A percentile compares a stretch with the other conserved stretches of the same genome.
Conservation (phyloP, 2,797 vertebrate genomes). For the Falco naumanni region DNA sequence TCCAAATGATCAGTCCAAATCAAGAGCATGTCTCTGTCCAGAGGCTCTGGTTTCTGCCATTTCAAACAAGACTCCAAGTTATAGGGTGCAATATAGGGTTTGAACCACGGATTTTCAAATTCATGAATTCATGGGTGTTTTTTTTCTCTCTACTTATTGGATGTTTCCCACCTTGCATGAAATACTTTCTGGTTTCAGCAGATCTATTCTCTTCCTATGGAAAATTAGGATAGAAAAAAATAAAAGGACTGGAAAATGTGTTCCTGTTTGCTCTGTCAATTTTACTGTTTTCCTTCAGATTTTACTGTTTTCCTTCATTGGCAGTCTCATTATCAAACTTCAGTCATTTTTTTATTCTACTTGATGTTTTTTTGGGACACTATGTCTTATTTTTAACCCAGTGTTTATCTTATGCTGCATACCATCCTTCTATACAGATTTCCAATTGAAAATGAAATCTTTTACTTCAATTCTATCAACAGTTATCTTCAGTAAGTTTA, state of each 20-base stretch:
- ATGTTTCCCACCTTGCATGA: background rate
- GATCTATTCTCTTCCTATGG: background rate
- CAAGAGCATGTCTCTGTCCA: background rate
- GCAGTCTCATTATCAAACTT: background rate
- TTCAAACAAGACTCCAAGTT: background rate
- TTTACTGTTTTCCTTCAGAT: background rate
- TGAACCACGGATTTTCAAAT: background rate
- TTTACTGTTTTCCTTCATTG: background rate
- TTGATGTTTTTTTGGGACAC: background rate
- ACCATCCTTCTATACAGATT: background rate
- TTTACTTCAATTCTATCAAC: background rate
- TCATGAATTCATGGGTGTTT: background rate
- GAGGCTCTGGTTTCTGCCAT: background rate
- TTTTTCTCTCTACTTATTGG: background rate
- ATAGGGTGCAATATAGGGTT: background rate
- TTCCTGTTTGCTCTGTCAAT: background rate
- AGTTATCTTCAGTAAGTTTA: background rate
- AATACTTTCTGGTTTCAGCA: background rate
- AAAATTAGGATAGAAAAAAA: background rate
- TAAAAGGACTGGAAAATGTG: background rate
- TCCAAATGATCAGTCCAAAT: background rate
- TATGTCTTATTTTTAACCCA: background rate
- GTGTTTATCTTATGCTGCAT: background rate
- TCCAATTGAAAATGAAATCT: background rate
- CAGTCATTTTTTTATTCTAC: background rate